Evolutionary conservation across 2,888 invertebrate species (phyloP), one percentile per base, ranked within the genome.

Genomic region (Watsonalla cultraria): DNA sequence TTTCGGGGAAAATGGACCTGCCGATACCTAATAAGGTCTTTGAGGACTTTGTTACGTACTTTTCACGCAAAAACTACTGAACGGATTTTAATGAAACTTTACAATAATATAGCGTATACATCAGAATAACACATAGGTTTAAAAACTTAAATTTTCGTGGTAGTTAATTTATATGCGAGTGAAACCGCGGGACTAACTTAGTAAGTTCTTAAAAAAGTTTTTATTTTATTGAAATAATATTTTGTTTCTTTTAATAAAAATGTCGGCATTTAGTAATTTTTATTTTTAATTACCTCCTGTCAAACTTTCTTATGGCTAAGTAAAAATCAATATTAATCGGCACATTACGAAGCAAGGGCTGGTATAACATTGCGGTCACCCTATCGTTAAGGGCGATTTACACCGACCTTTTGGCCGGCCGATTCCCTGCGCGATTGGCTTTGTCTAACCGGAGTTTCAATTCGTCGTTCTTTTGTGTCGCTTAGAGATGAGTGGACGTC

Each of bases 401-500:
- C 82, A 80, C 78, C 67, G 65, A 70, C 70, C 79, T 76, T 77
- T 78, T 78, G 77, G 74, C 72, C 70, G 72, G 51, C 53, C 72
- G 70, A 74, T 79, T 68, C 77, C 74, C 78, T 70, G 69, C 70
- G 67, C 72, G 75, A 78, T 80, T 76, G 78, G 70, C 78, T 81
- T 88, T 88, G 89, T 86, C 85, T 86, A 84, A 80, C 73, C 77
- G 72, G 65, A 79, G 82, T 86, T 88, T 86, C 88, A 88, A 88
- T 90, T 87, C 86, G 80, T 80, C 68, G 70, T 66, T 57, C 82
- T 79, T 87, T 90, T 89, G 88, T 88, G 86, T 79, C 77, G 65
- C 56, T 64, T 59, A 52, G 78, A 79, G 84, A 85, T 81, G 89
- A 89, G 90, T 88, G 88, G 88, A 84, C 74, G 82, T 88, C 90